Percentiles rank a stretch among this genome's conserved stretches.
These are phyloP conservation scores for Prolemur simus DNA, from an alignment of 2,113 vertebrate genomes.

Conservation along the genomic window DNA sequence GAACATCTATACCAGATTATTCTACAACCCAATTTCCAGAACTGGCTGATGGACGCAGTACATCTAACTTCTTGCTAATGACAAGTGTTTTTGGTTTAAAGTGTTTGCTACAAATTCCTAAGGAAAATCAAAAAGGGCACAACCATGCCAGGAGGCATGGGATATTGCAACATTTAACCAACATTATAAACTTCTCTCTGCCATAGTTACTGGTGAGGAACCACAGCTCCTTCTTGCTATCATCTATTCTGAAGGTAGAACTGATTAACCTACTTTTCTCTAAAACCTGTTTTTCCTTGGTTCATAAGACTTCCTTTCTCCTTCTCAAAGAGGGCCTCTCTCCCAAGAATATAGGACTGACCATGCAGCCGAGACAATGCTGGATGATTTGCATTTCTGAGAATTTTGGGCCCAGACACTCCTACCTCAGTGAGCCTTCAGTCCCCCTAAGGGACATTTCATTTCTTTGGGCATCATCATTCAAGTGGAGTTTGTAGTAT, in stretches of 20 bases:
- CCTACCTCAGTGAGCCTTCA: neutral
- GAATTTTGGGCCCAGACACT: neutral
- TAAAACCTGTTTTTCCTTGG: neutral
- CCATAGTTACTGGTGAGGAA: neutral
- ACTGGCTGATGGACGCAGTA: neutral
- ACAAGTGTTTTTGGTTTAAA: neutral
- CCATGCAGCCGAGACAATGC: rapidly evolving
- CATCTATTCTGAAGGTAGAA: neutral
- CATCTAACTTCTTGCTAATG: neutral
- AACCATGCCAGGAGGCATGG: neutral
- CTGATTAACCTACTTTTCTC: neutral
- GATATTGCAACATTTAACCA: neutral
- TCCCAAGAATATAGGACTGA: neutral
- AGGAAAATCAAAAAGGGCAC: neutral
- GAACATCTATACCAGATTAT: neutral
- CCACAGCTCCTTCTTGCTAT: neutral
- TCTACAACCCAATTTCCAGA: neutral
- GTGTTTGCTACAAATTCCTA: neutral
- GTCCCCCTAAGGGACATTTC: neutral
- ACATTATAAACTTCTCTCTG: neutral
- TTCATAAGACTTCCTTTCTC: neutral
- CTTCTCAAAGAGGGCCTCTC: neutral
- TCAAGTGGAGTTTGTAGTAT: rapidly evolving
- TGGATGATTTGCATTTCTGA: neutral
- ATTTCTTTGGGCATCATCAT: neutral